Evolutionary conservation across 37 sponge, comb jelly and placozoan species (phyloP).

Genomic region (Beroe forskalii): DNA sequence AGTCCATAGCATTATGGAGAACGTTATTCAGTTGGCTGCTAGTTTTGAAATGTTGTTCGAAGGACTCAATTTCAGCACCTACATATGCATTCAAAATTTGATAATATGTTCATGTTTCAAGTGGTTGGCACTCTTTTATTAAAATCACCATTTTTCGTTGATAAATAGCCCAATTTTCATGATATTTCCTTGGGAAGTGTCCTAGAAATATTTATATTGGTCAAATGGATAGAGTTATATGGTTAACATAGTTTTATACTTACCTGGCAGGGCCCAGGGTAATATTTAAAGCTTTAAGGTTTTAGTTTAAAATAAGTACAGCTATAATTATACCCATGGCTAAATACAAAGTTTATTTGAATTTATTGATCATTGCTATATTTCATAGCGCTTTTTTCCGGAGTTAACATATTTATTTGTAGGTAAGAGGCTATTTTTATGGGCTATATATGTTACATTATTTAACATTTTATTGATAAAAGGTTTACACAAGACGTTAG

Average conservation of each 20-base stretch:
- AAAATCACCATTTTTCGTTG: no score
- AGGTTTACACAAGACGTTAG: not conserved
- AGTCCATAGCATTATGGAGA: not conserved
- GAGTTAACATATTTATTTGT: slow-evolving; percentile 11
- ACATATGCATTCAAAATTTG: no score
- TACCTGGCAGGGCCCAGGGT: no score
- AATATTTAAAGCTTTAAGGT: not conserved
- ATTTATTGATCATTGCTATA: slow-evolving; percentile 5
- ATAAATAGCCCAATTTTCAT: no score
- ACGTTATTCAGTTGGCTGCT: not conserved
- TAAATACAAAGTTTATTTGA: slow-evolving; percentile 24
- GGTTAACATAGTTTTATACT: no score
- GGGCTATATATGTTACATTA: not conserved
- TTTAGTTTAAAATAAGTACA: not conserved
- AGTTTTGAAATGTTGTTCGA: no score
- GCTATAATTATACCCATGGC: not conserved
- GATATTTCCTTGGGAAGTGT: no score
- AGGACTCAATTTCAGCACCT: no score
- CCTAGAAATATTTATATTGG: no score
- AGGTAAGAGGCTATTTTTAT: not conserved
- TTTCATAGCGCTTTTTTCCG: not conserved
- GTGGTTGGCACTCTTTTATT: not conserved
- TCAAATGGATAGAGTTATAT: no score
- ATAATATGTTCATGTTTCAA: no score
- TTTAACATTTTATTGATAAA: slow-evolving; percentile 22